Percentiles rank a stretch among this genome's conserved stretches.
Evolutionary conservation across 2,888 invertebrate genomes (phyloP).

Genomic region (Conops quadrifasciatus): DNA sequence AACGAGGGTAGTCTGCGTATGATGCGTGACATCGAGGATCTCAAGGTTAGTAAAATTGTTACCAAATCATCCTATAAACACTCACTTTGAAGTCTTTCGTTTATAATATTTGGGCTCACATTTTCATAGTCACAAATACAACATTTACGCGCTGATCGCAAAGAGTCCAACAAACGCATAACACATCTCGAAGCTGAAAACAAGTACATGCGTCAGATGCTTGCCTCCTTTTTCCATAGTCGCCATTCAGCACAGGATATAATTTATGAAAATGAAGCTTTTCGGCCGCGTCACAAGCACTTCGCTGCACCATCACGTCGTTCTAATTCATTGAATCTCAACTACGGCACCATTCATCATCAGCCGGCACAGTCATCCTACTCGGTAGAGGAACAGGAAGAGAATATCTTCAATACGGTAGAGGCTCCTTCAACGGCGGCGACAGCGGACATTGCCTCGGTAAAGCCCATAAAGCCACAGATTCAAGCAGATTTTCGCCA

Average conservation of each 20-base stretch:
- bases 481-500: slow-evolving; percentile 44
- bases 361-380: slow-evolving; percentile 50
- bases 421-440: slow-evolving; percentile 42
- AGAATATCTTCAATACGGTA: slow-evolving; percentile 44
- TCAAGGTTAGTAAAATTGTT: slow-evolving; percentile 56
- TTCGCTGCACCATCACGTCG: slow-evolving; percentile 51
- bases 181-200: slow-evolving; percentile 75
- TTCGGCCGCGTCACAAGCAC: slow-evolving; percentile 54
- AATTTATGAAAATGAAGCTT: slow-evolving; percentile 60
- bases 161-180: slow-evolving; percentile 74
- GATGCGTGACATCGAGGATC: slow-evolving; percentile 63
- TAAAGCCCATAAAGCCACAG: slow-evolving; percentile 41
- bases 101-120: no score
- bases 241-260: slow-evolving; percentile 52
- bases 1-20: slow-evolving; percentile 63
- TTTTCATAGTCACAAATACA: slow-evolving; percentile 72
- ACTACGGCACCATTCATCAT: slow-evolving; percentile 63
- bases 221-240: slow-evolving; percentile 58
- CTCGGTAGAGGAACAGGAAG: slow-evolving; percentile 55
- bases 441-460: slow-evolving; percentile 41
- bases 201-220: slow-evolving; percentile 65
- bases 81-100: neutral
- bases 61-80: neutral
- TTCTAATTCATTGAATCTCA: slow-evolving; percentile 59
- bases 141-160: slow-evolving; percentile 72